A percentile compares a stretch with the other conserved stretches of the same genome.
Conservation (phyloP, 2,797 vertebrate species). For the Sylvia borin region DNA sequence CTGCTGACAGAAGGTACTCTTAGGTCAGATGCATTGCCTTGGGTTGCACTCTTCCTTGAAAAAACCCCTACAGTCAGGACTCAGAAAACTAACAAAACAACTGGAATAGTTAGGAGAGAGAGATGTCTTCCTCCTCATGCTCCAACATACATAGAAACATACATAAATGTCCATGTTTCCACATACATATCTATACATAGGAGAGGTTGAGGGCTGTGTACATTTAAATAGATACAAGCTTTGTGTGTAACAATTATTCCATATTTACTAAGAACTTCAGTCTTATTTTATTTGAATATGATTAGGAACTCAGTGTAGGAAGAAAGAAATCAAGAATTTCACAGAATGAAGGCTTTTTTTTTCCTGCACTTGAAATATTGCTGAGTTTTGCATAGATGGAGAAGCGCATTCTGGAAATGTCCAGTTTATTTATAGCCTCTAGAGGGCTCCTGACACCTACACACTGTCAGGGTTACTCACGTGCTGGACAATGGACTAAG, state of each 20-base stretch:
- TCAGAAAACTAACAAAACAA: not conserved
- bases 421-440: constrained; percentile 5
- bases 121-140: not conserved
- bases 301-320: not conserved
- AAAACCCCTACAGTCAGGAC: not conserved
- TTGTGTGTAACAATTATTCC: not conserved
- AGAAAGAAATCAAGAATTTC: not conserved
- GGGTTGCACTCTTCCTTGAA: not conserved
- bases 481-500: not conserved
- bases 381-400: not conserved
- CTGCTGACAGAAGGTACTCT: not conserved
- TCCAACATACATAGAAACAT: not conserved
- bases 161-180: not conserved
- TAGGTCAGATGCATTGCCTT: not conserved
- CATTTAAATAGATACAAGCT: not conserved
- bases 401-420: not conserved
- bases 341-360: not conserved
- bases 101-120: not conserved
- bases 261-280: not conserved
- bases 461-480: not conserved
- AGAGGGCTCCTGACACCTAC: constrained; percentile 45
- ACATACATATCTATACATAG: not conserved
- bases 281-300: not conserved
- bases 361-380: not conserved
- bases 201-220: not conserved